phyloP scores from a whole-genome alignment of 2,888 invertebrate genomes.

The Mythimna ferrago region DNA sequence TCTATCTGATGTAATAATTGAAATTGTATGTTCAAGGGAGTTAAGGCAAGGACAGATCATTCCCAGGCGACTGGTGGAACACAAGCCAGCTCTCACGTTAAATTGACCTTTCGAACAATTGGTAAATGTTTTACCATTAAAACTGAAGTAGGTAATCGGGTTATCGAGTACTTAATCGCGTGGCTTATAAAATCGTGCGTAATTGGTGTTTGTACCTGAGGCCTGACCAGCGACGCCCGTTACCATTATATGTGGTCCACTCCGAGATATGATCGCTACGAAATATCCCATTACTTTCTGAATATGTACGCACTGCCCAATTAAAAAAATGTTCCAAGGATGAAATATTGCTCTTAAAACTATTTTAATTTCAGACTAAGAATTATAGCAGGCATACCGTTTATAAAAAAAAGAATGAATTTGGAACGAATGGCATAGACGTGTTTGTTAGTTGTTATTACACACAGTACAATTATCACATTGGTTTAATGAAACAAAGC shows the following conservation, averaged over 20 bases:
- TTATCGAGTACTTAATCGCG: slow-evolving; percentile 58
- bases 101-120: slow-evolving; percentile 64
- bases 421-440: slow-evolving; percentile 2
- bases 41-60: slow-evolving; percentile 47
- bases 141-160: slow-evolving; percentile 63
- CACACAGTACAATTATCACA: slow-evolving; percentile 28
- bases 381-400: slow-evolving; percentile 6
- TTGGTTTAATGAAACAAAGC: slow-evolving; percentile 51
- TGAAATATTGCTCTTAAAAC: slow-evolving; percentile 58
- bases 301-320: slow-evolving; percentile 43
- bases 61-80: slow-evolving; percentile 46
- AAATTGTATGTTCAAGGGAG: slow-evolving; percentile 43
- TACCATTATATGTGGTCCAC: slow-evolving; percentile 64
- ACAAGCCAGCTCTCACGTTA: slow-evolving; percentile 56
- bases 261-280: slow-evolving; percentile 56
- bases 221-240: slow-evolving; percentile 58
- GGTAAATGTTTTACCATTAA: slow-evolving; percentile 60
- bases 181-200: slow-evolving; percentile 63
- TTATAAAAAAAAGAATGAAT: slow-evolving; percentile 26
- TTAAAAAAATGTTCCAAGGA: slow-evolving; percentile 53
- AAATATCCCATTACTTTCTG: slow-evolving; percentile 42
- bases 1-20: slow-evolving; percentile 43
- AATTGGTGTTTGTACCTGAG: slow-evolving; percentile 66
- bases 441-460: slow-evolving; percentile 12
- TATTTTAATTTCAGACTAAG: slow-evolving; percentile 40